Conservation (phyloP, 2,797 vertebrate species). For the Malacoraja senta region DNA sequence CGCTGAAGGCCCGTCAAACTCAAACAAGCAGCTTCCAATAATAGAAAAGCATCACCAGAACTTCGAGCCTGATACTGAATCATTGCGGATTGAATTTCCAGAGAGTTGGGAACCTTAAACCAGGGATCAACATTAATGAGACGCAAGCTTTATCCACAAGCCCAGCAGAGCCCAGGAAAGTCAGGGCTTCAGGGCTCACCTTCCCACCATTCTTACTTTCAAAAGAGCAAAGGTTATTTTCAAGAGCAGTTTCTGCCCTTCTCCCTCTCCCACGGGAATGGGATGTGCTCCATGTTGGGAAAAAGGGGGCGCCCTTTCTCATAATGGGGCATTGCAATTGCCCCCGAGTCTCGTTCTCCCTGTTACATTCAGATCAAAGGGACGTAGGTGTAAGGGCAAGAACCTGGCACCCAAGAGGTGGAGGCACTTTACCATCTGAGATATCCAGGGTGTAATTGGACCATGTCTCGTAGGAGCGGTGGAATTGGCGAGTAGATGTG, state of each 20-base stretch:
- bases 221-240: not conserved
- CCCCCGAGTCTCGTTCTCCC: too few relatives aligned
- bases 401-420: too few relatives aligned
- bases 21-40: constrained; percentile 6
- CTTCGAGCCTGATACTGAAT: constrained; percentile 24
- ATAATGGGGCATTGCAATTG: too few relatives aligned
- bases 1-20: not conserved
- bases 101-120: not conserved
- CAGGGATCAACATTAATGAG: constrained; percentile 1
- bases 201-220: not conserved
- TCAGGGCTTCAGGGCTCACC: not conserved
- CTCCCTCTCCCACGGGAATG: not conserved
- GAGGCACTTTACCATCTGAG: too few relatives aligned
- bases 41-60: constrained; percentile 1
- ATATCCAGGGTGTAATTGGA: too few relatives aligned
- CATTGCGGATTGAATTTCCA: constrained; percentile 34
- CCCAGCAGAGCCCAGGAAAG: not conserved
- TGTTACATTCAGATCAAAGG: too few relatives aligned
- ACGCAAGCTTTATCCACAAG: not conserved
- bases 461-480: too few relatives aligned
- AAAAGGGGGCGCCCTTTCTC: not conserved
- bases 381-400: too few relatives aligned
- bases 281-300: not conserved
- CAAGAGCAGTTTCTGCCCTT: too few relatives aligned
- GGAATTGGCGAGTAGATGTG: too few relatives aligned